A percentile compares a stretch with the other conserved stretches of the same genome.
Evolutionary conservation across 2,888 invertebrate genomes (phyloP).

Genomic region (Trachelus iudaicus): DNA sequence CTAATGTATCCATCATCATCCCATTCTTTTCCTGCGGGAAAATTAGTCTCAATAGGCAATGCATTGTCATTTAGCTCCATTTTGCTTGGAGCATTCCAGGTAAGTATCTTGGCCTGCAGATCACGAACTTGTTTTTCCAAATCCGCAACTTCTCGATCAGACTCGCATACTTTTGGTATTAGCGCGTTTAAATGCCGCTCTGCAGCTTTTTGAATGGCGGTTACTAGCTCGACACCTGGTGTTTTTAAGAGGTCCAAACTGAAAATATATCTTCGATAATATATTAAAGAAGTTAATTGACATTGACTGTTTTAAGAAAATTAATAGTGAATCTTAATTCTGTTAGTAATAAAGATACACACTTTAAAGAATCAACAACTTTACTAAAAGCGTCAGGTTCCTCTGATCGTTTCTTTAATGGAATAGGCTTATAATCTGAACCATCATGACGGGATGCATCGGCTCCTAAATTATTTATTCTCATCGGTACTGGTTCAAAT

Average conservation of each 20-base stretch:
- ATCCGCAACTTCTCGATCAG: slow-evolving; percentile 59
- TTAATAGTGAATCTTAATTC: background rate
- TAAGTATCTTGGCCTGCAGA: slow-evolving; percentile 27
- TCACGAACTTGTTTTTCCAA: slow-evolving; percentile 45
- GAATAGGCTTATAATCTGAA: slow-evolving; percentile 60
- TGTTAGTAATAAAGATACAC: slow-evolving; percentile 8
- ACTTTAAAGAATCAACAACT: slow-evolving; percentile 37
- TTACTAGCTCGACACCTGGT: slow-evolving; percentile 40
- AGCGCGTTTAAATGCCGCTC: slow-evolving; percentile 44
- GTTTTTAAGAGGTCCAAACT: slow-evolving; percentile 39
- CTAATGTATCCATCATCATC: slow-evolving; percentile 21
- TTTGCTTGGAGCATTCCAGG: slow-evolving; percentile 8
- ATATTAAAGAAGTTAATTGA: too few species aligned
- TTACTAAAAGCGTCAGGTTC: slow-evolving; percentile 50
- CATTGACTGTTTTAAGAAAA: too few species aligned
- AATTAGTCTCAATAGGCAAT: slow-evolving; percentile 18
- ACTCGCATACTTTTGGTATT: slow-evolving; percentile 53
- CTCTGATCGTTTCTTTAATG: slow-evolving; percentile 37
- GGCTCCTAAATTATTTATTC: slow-evolving; percentile 61
- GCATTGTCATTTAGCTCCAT: slow-evolving; percentile 12
- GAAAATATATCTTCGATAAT: slow-evolving; percentile 8
- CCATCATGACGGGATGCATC: slow-evolving; percentile 52
- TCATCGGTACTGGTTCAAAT: slow-evolving; percentile 55
- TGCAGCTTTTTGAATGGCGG: slow-evolving; percentile 44
- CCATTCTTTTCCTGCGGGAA: slow-evolving; percentile 9